Base-by-base conservation (phyloP, 2,113 vertebrate species). In the Sporophila hypoxantha region DNA sequence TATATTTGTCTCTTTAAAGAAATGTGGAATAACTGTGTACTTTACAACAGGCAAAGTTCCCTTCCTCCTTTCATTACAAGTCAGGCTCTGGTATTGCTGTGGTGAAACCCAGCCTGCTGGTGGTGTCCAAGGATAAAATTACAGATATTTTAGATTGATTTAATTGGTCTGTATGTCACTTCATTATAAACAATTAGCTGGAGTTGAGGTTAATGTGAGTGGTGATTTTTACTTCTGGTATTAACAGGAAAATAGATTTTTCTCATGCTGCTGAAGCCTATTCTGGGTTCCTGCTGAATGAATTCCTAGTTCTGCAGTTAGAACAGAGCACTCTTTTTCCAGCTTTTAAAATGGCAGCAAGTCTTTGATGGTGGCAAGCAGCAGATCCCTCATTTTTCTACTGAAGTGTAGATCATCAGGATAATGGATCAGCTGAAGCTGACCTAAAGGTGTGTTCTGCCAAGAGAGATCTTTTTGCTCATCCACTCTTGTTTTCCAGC, bases 401-500 rank as follows among this genome's bases (percentile, higher is more conserved):
- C 30, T 41, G 7, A 14, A 50, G 16, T 12, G 1, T 57, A 21
- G 12, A 25, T 34, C 5, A n/a, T 50, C 17, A 61, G 71, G 55
- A 37, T 66, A 4, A 2, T 11, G 23, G 25, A 61, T 56, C 4
- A 5, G 23, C 39, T 52, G 60, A 68, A 65, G n/a, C 22, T 85
- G 37, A 36, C 20, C 2, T 11, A 13, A 42, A 47, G 30, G 37
- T 39, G 12, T n/a, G 9, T 27, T 61, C 22, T 61, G 22, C 50
- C 29, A 27, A 17, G 27, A 73, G 15, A 44, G 3, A 21, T 69
- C 12, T 18, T 29, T 82, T 56, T 82, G 25, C 29, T 57, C 32
- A 19, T n/a, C 2, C 1, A 2, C 14, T 62, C 22, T 26, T 73
- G 30, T 0, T 0, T 5, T 50, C 8, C 12, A 29, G 7, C 8